These are phyloP conservation scores for Malurus elegans DNA, from an alignment of 2,113 vertebrate genomes.

Conservation along the genomic window DNA sequence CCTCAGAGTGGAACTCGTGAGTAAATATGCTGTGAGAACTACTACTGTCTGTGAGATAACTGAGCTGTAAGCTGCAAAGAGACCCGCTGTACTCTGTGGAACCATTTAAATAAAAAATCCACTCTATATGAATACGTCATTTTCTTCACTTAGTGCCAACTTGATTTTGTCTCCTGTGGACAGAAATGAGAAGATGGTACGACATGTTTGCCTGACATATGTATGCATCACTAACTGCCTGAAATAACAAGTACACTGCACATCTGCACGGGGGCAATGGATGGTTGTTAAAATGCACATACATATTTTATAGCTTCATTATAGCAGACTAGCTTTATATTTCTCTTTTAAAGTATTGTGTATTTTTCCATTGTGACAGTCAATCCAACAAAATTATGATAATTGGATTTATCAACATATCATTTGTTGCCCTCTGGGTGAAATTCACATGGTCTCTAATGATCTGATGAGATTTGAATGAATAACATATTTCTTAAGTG, in stretches of 20 bases:
- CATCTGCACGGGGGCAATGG: not conserved
- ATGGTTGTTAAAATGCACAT: slow-evolving; percentile 43
- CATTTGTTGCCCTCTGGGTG: slow-evolving; percentile 22
- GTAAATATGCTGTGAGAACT: not conserved
- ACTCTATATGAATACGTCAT: not conserved
- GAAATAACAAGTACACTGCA: slow-evolving; percentile 3
- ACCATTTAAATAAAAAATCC: not conserved
- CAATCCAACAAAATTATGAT: slow-evolving; percentile 38
- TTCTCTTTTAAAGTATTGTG: slow-evolving; percentile 13
- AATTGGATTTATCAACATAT: slow-evolving; percentile 49
- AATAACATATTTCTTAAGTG: not conserved
- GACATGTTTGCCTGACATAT: slow-evolving; percentile 1
- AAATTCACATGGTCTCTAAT: slow-evolving; percentile 22
- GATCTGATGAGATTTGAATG: slow-evolving; percentile 17
- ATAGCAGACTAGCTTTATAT: slow-evolving; percentile 20
- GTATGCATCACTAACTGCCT: slow-evolving; percentile 47
- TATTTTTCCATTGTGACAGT: slow-evolving; percentile 47
- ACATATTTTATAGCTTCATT: slow-evolving; percentile 55
- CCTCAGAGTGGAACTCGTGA: not conserved
- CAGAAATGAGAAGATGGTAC: slow-evolving; percentile 47
- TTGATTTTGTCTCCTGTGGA: slow-evolving; percentile 8
- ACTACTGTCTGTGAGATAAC: not conserved
- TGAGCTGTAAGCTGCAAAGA: not conserved
- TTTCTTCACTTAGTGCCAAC: not conserved
- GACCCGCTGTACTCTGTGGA: not conserved